Evolutionary conservation across 2,888 invertebrate species (phyloP).

Genomic region (Microplitis deprimator): DNA sequence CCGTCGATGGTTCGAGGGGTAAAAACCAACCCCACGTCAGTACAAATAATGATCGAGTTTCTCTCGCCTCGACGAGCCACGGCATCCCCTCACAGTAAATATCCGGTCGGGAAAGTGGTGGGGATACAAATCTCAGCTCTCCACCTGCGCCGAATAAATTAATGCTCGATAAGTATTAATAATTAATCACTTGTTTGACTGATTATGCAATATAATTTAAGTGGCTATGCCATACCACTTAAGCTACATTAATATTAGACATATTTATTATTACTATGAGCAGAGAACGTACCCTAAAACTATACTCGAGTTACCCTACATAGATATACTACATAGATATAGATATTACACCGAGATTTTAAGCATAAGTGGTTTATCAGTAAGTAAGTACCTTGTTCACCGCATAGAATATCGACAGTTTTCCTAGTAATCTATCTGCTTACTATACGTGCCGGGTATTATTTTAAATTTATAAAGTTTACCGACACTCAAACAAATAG

Average conservation of each 20-base stretch:
- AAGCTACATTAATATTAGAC: conserved; percentile 31
- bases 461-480: conserved; percentile 9
- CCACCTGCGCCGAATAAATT: conserved; percentile 70
- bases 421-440: conserved; percentile 24
- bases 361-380: conserved; percentile 38
- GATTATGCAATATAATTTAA: conserved; percentile 29
- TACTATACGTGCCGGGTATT: neutral
- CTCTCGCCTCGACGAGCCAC: conserved; percentile 85
- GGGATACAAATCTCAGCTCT: conserved; percentile 78
- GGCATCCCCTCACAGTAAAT: conserved; percentile 83
- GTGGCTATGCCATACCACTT: neutral
- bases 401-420: conserved; percentile 20
- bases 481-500: neutral
- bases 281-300: too few relatives aligned
- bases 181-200: conserved; percentile 27
- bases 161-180: conserved; percentile 31
- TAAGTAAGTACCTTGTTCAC: conserved; percentile 33
- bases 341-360: conserved; percentile 30
- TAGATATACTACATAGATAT: neutral
- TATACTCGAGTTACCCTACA: neutral
- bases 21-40: conserved; percentile 87
- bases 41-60: conserved; percentile 85
- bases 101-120: conserved; percentile 76
- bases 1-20: conserved; percentile 76
- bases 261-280: conserved; percentile 24